Evolutionary conservation across 2,888 invertebrate species (phyloP).

Genomic region (Marasmarcha lunaedactyla): DNA sequence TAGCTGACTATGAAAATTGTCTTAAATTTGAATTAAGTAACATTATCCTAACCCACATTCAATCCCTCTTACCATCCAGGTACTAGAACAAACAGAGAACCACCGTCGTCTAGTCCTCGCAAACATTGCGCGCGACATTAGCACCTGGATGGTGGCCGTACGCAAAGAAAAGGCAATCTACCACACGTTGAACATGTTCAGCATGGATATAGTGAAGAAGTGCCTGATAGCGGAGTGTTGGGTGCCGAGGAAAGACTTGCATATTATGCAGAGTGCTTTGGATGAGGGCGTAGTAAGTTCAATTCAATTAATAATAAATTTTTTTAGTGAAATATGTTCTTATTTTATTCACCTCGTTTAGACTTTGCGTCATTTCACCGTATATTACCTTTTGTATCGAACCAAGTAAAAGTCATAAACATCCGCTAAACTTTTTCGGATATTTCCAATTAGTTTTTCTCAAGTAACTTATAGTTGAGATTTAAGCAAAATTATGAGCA

Average conservation of each 20-base stretch:
- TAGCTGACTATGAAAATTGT: too few relatives aligned
- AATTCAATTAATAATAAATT: not conserved
- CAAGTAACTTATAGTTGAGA: too few relatives aligned
- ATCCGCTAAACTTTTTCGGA: too few relatives aligned
- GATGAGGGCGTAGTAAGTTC: constrained; percentile 81
- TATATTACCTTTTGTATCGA: too few relatives aligned
- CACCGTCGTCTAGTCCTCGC: constrained; percentile 87
- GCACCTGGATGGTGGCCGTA: constrained; percentile 89
- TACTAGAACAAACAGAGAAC: constrained; percentile 88
- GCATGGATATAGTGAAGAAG: constrained; percentile 90
- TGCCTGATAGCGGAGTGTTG: constrained; percentile 92
- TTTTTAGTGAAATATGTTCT: too few relatives aligned
- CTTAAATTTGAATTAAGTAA: too few relatives aligned
- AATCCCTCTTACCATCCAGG: constrained; percentile 72
- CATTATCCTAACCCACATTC: too few relatives aligned
- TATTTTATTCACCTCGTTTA: too few relatives aligned
- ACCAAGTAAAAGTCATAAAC: too few relatives aligned
- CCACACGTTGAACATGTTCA: constrained; percentile 92
- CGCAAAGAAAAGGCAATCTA: constrained; percentile 94
- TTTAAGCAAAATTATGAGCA: too few relatives aligned
- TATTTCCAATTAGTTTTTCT: too few relatives aligned
- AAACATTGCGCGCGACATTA: constrained; percentile 87
- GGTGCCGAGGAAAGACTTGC: constrained; percentile 81
- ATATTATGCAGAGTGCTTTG: constrained; percentile 80
- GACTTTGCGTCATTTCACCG: too few relatives aligned